Evolutionary conservation across 2,888 invertebrate species (phyloP), one percentile per base, ranked within the genome.

Genomic region (Lasioglossum oenotherae): DNA sequence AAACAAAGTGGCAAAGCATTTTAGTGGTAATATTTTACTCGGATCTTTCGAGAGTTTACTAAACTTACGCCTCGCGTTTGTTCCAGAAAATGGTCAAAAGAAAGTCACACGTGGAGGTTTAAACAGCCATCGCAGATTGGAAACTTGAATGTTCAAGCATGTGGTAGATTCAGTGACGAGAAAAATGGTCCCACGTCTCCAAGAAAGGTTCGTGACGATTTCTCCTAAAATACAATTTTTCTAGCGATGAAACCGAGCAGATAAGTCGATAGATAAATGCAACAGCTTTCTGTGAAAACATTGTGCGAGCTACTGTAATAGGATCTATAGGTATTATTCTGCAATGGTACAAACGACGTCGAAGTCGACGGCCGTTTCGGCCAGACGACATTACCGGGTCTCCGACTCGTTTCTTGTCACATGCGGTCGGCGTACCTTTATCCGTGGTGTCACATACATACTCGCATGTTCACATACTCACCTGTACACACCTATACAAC

Each of bases 381-480:
- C 73, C 75, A 57, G 87, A 81, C 74, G 76, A 78, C 78, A 71
- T 80, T 72, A 64, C 72, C 80, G 49, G 46, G 31, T 74, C 81
- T 49, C 31, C 79, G 82, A 83, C 87, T 86, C 79, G 87, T 87
- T 87, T 87, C 87, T 87, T 83, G 87, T 87, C 83, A 46, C 78
- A 78, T 49, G 41, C 77, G 74, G 76, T 64, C 77, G 78, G 71
- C 83, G 82, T 87, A 53, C 87, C 74, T 82, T 86, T 86, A 80
- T 78, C 72, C 77, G 74, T 31, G 72, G 35, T 14, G 35, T 14
- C 76, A 6, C 35, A 35, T 31, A 41, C 53, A 53, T 53, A 3
- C 53, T 53, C 53, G 53, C 23, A 0, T 2, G 53, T 60, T 60
- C 60, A 5, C 60, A 5, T 49, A 35, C n/a, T 23, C 41, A 31